Conservation (phyloP, 1,140 invertebrate genomes). For the Linepithema humile region DNA sequence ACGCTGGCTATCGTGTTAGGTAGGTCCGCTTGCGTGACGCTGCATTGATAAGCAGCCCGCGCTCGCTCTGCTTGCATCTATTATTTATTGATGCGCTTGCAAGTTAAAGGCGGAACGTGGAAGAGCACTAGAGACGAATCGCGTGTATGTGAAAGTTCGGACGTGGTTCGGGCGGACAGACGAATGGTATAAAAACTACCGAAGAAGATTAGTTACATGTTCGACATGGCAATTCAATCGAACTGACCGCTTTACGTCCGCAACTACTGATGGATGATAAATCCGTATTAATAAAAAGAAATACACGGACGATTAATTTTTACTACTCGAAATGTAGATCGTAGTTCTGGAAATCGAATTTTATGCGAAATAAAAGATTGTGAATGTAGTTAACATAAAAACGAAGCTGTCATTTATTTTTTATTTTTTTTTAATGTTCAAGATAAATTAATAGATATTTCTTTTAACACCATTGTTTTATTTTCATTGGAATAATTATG, state of each 20-base stretch:
- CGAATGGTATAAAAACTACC: not conserved
- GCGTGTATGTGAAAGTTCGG: not conserved
- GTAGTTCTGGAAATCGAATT: no score
- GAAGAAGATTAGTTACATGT: conserved; percentile 32
- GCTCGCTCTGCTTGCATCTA: not conserved
- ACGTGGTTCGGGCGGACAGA: not conserved
- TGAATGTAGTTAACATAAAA: no score
- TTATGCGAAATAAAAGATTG: no score
- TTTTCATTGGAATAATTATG: no score
- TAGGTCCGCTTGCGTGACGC: conserved; percentile 79
- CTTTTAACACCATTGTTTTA: no score
- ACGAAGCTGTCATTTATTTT: no score
- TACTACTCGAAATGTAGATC: not conserved
- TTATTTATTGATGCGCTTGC: conserved; percentile 36
- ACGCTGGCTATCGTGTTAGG: conserved; percentile 99
- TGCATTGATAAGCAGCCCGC: conserved; percentile 20
- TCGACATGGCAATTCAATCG: not conserved
- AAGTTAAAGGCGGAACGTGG: not conserved
- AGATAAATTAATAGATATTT: no score
- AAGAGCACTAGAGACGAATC: not conserved
- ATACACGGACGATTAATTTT: not conserved
- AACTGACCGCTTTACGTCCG: not conserved
- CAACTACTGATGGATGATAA: not conserved
- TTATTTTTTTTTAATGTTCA: no score
- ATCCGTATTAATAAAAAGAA: not conserved